Evolutionary conservation across 2,888 invertebrate species (phyloP), one percentile per base, ranked within the genome.

Genomic region (Melanostoma scalare): DNA sequence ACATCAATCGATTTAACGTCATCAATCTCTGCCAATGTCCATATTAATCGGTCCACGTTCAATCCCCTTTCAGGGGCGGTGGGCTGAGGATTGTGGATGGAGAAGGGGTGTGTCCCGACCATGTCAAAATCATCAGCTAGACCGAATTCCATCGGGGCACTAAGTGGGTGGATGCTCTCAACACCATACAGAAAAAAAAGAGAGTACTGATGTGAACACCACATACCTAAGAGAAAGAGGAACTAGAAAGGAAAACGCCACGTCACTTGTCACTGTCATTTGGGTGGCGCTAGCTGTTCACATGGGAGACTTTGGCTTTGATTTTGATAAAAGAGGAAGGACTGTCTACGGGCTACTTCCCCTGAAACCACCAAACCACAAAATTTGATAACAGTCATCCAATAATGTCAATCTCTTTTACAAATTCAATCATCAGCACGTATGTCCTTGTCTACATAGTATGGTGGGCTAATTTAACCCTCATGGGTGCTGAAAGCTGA

Each of bases 1-100:
- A 84, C 78, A 78, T 74, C 69, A 78, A 84, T 78, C 82, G 78
- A 74, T 78, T 84, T 78, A 84, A 78, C 74, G 78, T 78, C 82
- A 84, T 84, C 82, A 84, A 84, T 84, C 77, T 78, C 78, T 84
- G 82, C 78, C 82, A 84, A 65, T 78, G 78, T 74, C 78, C 82
- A 78, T 78, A 84, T 84, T 84, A 84, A 84, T 84, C 78, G 78
- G 78, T 84, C 63, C 72, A 77, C 52, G 52, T 61, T 44, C 63
- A 82, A 60, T 67, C 50, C 40, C 35, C 40, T 31, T 42, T 50
- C 75, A 74, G 48, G 50, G 56, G 6, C 31, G 56, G 56, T n/a
- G 56, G 38, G 20, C 38, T n/a, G n/a, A 20, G 20, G 9, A 56
- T 20, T 20, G 10, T 30, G 20, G 52, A 55, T 36, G 6, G n/a